Evolutionary conservation across 1,140 invertebrate species (phyloP), one percentile per base, ranked within the genome.

Genomic region (Microvelia longipes): DNA sequence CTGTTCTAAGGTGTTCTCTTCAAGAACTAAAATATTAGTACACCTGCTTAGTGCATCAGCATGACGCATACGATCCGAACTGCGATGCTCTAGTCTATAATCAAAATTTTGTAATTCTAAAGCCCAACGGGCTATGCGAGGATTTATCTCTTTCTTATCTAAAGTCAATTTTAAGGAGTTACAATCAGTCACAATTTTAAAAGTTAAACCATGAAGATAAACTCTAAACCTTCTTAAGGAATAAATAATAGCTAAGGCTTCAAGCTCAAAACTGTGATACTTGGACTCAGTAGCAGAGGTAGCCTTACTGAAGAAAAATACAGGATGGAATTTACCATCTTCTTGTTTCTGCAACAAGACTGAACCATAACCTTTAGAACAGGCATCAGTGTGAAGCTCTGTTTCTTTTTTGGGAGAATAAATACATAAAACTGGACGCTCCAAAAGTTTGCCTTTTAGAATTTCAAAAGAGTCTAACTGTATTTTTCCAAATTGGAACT

Each of bases 381-480:
- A 24, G 11, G 63, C 63, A 65, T 65, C 63, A 65, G 5, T 11
- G 24, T 65, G 63, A n/a, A 65, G 26, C 26, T 65, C 63, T 65
- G 63, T 65, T 24, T 65, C 63, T 11, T 24, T n/a, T 5, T 5
- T n/a, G 24, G 63, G 63, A 11, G 63, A 65, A 65, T 65, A 65
- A 11, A 65, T 65, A 27, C n/a, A n/a, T 65, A 65, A 65, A n/a
- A 65, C n/a, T 2, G 63, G 63, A 24, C 63, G 2, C 24, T 24
- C 26, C 24, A 27, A 11, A 65, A 65, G 63, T 65, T 65, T n/a
- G 26, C 26, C 24, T n/a, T 27, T n/a, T 5, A 65, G 26, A 65
- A 24, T 65, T 27, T n/a, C 26, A 65, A 65, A 65, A 65, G 5
- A 69, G 1, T 19, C 75, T 71, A 27, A 24, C 26, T 65, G n/a